Evolutionary conservation across 2,797 vertebrate species (phyloP), one percentile per base, ranked within the genome.

Genomic region (Molothrus ater): DNA sequence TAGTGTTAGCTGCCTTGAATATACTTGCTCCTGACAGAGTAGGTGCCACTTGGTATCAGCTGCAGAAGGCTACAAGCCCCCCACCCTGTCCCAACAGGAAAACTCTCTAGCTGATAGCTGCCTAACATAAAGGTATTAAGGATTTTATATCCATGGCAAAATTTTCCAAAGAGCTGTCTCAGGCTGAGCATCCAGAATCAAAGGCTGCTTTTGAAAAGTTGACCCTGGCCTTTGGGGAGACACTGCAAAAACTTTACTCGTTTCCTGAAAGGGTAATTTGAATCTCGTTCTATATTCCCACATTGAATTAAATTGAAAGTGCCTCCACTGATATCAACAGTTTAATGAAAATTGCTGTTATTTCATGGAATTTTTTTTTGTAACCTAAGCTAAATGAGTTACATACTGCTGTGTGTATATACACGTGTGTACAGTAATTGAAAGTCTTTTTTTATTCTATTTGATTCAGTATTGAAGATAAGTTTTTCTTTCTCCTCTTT

Each of bases 401-500:
- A 45, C 47, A 59, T 48, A 43, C 47, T 92, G 47, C 66, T 94
- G 7, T 84, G 5, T 70, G 4, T 86, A 24, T 40, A 19, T 69
- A 19, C 69, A 11, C 10, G 1, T 73, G 9, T 80, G 16, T 83
- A 69, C 51, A 80, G 68, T 91, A 95, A 42, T 63, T 95, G 72
- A 87, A 95, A 92, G 61, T 85, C 64, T 92, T 96, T 94, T 94
- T 94, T 95, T 86, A 56, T 93, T 96, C 76, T 90, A 17, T 86
- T 60, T 32, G 4, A 7, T 95, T 90, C 29, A 11, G 42, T 88
- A 71, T 17, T 91, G 83, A 95, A 94, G 9, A 80, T 88, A 90
- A 91, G 48, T 54, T 97, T 96, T 95, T 93, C 85, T 91, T 86
- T 96, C 76, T 96, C 43, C 69, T 95, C 91, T 94, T 95, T 94